Percentiles rank a stretch among this genome's conserved stretches.
Evolutionary conservation across 2,797 vertebrate genomes (phyloP).

Genomic region (Periparus ater): DNA sequence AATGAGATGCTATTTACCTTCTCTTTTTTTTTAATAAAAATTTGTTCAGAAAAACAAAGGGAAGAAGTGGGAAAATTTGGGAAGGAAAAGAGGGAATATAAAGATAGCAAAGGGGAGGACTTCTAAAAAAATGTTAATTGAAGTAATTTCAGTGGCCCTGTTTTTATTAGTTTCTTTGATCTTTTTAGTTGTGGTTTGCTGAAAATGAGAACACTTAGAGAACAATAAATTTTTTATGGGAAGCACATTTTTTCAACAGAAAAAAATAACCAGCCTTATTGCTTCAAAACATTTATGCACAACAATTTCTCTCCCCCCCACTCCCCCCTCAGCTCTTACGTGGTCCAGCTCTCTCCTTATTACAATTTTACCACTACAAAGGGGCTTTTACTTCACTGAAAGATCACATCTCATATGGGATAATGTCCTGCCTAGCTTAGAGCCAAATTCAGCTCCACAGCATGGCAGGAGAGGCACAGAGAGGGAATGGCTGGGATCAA

Average conservation of each 20-base stretch:
- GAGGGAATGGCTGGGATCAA: neutral
- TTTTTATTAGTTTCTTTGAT: neutral
- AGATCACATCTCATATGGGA: neutral
- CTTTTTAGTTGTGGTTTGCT: neutral
- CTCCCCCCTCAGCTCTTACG: fast-evolving
- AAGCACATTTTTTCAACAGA: neutral
- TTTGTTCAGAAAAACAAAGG: neutral
- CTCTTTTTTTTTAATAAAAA: neutral
- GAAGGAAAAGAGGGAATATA: neutral
- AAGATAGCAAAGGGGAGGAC: neutral
- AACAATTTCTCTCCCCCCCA: neutral
- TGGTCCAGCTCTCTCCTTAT: neutral
- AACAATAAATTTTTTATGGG: neutral
- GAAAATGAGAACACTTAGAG: neutral
- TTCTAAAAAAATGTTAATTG: neutral
- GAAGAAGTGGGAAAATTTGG: fast-evolving
- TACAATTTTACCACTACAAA: neutral
- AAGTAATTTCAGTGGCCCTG: neutral
- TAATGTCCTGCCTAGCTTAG: neutral
- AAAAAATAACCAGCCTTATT: fast-evolving
- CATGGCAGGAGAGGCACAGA: too few species aligned
- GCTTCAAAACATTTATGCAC: neutral
- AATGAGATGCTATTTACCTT: neutral
- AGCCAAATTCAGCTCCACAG: neutral
- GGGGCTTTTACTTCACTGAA: neutral